These are phyloP conservation scores for Bilobella aurantiaca DNA, from an alignment of 1,140 invertebrate species.

Conservation along the genomic window DNA sequence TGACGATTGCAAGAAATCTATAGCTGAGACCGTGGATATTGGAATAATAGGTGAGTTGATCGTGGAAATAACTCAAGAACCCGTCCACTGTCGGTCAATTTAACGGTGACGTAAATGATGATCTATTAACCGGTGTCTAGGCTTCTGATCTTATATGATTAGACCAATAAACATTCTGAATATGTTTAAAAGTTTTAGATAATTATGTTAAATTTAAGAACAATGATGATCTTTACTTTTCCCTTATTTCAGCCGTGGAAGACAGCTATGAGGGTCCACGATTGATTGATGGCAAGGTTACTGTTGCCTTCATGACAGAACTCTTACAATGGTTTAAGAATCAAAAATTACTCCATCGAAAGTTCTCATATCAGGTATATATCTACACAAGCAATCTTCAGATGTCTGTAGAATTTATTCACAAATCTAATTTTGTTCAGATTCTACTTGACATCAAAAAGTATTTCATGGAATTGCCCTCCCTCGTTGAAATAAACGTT, in stretches of 20 bases:
- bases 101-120: constrained; percentile 11
- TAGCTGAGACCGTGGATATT: constrained; percentile 76
- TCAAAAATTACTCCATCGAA: constrained; percentile 87
- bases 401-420: neutral
- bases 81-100: neutral
- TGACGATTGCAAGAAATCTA: constrained; percentile 73
- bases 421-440: too few relatives aligned
- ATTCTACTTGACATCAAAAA: constrained; percentile 84
- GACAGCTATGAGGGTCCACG: constrained; percentile 85
- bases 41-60: constrained; percentile 76
- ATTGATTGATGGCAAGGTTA: constrained; percentile 71
- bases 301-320: constrained; percentile 68
- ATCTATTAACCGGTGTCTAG: constrained; percentile 25
- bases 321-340: constrained; percentile 83
- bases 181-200: neutral
- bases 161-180: neutral
- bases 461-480: constrained; percentile 71
- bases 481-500: constrained; percentile 80
- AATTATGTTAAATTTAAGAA: too few relatives aligned
- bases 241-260: constrained; percentile 64
- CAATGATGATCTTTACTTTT: constrained; percentile 16
- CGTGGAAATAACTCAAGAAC: too few relatives aligned
- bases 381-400: neutral
- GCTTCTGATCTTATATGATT: constrained; percentile 27
- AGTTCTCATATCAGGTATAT: constrained; percentile 89